Percentiles rank a stretch among this genome's conserved stretches.
phyloP scores from a whole-genome alignment of 1,140 invertebrate genomes.

The Tetragonula clypearis region DNA sequence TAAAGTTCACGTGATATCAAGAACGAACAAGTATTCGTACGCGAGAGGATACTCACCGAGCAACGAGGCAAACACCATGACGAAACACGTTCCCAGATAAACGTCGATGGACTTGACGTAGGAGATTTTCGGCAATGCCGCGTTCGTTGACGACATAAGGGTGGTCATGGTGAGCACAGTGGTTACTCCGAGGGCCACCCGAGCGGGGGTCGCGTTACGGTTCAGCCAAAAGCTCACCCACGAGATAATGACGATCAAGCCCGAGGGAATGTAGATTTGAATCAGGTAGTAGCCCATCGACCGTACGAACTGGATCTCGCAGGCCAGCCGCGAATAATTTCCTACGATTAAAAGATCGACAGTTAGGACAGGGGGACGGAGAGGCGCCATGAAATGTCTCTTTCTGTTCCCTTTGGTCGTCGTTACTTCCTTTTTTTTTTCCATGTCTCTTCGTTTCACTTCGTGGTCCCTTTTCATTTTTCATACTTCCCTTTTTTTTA shows the following conservation, averaged over 20 bases:
- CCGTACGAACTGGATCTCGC: conserved; percentile 98
- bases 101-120: conserved; percentile 99
- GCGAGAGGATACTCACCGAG: conserved; percentile 87
- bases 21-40: conserved; percentile 39
- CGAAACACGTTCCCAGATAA: conserved; percentile 98
- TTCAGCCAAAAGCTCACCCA: conserved; percentile 99
- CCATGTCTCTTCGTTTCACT: conserved; percentile 39
- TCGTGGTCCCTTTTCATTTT: conserved; percentile 24
- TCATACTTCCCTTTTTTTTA: conserved; percentile 35
- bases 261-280: conserved; percentile 99
- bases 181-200: conserved; percentile 97
- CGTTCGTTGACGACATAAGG: conserved; percentile 99
- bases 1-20: neutral
- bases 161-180: conserved; percentile 99
- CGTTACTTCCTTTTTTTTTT: conserved; percentile 31
- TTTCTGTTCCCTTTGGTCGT: conserved; percentile 42
- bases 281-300: conserved; percentile 99
- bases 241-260: conserved; percentile 99
- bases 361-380: conserved; percentile 68
- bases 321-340: conserved; percentile 98
- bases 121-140: conserved; percentile 98
- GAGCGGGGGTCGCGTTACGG: conserved; percentile 97
- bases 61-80: conserved; percentile 97
- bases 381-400: conserved; percentile 66
- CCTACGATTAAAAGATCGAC: conserved; percentile 84